Evolutionary conservation across 1,140 invertebrate species (phyloP), one percentile per base, ranked within the genome.

Genomic region (Aphidius gifuensis): DNA sequence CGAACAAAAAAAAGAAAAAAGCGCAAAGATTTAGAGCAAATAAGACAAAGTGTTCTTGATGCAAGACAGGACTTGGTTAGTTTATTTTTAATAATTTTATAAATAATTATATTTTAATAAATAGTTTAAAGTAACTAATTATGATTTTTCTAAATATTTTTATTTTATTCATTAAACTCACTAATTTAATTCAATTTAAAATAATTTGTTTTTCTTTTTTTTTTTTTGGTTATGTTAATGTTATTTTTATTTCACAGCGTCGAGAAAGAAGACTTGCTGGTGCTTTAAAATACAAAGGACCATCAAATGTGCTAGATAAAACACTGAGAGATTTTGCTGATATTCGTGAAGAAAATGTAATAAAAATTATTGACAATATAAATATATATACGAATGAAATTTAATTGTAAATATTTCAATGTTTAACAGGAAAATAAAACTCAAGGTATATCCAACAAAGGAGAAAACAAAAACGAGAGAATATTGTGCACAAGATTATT

Each of bases 21-120:
- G 32, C 67, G 62, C 11, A 69, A 68, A 58, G 72, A 76, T 8
- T 68, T 76, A 16, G 70, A 74, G 51, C 62, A 72, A 61, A 56
- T 76, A 8, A 63, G 71, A 49, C 65, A 64, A 11, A 70, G 72
- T 62, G 71, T 69, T 16, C 64, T 74, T 6, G 71, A 62, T 50
- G 66, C 71, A 0, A 74, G 71, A 58, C 65, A 63, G n/a, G 64
- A 57, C 38, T 58, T 70, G 68, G 74, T 74, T 64, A 62, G 64
- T 68, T 49, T 21, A 50, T 57, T 44, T 44, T 68, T 42, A 48
- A 62, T 48, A 46, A 32, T 23, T 39, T 16, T 42, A 44, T 40
- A 16, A 32, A 50, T 40, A 51, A 40, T 65, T n/a, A n/a, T 39
- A 44, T 32, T 46, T 39, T 58, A 16, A 9, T 58, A 38, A 4